Evolutionary conservation across 2,888 invertebrate genomes (phyloP).

Genomic region (Tuta absoluta): DNA sequence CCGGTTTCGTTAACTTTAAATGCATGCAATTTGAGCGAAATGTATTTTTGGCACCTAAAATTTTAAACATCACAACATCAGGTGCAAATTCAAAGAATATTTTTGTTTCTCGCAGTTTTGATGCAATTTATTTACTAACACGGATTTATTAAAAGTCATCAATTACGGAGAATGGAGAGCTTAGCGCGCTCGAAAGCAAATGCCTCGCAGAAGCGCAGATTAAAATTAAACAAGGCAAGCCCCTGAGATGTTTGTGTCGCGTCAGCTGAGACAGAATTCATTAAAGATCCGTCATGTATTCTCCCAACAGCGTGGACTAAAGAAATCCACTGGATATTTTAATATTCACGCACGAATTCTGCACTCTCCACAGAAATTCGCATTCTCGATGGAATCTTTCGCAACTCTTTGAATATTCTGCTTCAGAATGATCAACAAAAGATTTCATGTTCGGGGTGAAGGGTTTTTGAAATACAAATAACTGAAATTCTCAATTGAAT

Average conservation of each 20-base stretch:
- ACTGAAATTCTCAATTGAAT: conserved; percentile 7
- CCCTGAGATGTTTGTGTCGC: conserved; percentile 53
- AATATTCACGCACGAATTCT: conserved; percentile 6
- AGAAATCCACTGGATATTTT: neutral
- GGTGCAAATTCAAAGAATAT: neutral
- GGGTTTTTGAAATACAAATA: conserved; percentile 2
- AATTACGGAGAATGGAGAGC: conserved; percentile 52
- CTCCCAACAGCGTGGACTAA: neutral
- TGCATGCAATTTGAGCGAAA: conserved; percentile 5
- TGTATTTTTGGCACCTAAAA: neutral
- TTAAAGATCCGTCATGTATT: conserved; percentile 59
- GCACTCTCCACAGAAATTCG: neutral
- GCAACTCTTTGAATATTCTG: neutral
- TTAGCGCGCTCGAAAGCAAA: conserved; percentile 35
- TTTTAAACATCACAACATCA: neutral
- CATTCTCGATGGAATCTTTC: neutral
- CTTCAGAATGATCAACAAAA: conserved; percentile 39
- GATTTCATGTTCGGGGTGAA: conserved; percentile 4
- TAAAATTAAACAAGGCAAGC: conserved; percentile 61
- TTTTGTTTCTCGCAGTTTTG: neutral
- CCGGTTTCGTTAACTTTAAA: conserved; percentile 5
- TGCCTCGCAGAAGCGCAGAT: conserved; percentile 47
- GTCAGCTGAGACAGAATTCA: conserved; percentile 72
- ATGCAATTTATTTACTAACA: conserved; percentile 21
- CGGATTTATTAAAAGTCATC: conserved; percentile 48